Evolutionary conservation across 2,113 vertebrate species (phyloP).

Genomic region (Psilopogon haemacephalus): DNA sequence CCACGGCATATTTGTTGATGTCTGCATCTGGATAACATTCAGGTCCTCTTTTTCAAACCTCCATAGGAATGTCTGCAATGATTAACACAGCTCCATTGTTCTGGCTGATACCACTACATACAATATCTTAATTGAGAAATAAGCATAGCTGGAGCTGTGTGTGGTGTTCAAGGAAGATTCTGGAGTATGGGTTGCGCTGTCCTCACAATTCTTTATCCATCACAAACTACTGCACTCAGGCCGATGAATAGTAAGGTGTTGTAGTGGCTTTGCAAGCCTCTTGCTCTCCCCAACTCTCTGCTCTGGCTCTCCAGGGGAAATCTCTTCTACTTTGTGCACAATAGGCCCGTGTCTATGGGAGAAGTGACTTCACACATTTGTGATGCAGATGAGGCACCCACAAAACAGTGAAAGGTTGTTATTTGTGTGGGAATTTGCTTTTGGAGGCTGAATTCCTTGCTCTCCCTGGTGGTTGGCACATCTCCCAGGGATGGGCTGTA

Average conservation of each 20-base stretch:
- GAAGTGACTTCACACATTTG: accelerated
- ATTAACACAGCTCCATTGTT: not conserved
- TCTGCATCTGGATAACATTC: conserved; percentile 9
- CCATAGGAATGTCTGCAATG: not conserved
- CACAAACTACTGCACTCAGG: not conserved
- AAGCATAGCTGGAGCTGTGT: not conserved
- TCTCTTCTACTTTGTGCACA: not conserved
- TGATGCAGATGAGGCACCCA: not conserved
- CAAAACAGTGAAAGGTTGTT: not conserved
- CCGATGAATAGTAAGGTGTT: not conserved
- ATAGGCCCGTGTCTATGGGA: not conserved
- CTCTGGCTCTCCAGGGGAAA: not conserved
- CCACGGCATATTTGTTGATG: not conserved
- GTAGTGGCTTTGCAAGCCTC: accelerated
- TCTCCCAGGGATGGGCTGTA: not conserved
- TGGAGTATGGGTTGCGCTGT: not conserved
- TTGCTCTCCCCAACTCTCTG: not conserved
- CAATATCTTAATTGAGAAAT: not conserved
- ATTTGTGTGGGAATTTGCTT: not conserved
- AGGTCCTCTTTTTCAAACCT: not conserved
- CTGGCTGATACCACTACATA: not conserved
- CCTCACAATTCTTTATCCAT: not conserved
- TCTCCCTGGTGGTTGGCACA: not conserved
- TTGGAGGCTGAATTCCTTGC: not conserved
- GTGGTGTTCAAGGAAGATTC: not conserved